Base-by-base conservation (phyloP, 2,888 invertebrate species). In the Apotomis capreana region DNA sequence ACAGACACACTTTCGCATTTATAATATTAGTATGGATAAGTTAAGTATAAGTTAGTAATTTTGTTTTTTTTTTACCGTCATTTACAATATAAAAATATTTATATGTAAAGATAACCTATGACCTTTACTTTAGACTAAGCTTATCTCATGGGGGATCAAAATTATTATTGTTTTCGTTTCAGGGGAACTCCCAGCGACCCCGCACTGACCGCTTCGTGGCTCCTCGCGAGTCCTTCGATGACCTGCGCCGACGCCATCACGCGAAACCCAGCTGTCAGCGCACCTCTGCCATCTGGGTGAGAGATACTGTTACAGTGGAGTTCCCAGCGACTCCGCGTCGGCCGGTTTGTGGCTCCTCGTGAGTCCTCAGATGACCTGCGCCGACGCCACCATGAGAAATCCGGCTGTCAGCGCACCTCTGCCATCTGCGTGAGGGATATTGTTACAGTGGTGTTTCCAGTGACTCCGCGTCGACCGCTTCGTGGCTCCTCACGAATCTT, bases 191-290 rank as follows among this genome's bases (percentile, higher is more conserved):
- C 9, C 87, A 86, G 68, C 81, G 84, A 69, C 80, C 84, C 65
- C 82, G 87, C n/a, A 78, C 84, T 36, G 92, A 92, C 78, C 83
- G 92, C 75, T 92, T 92, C 81, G 84, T 92, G 75, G 77, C 84
- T 13, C 83, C 88, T n/a, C 85, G 92, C 65, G 84, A 85, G 13
- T 81, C 79, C 26, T 76, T 91, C 63, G 82, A 81, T 10, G 89
- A 87, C 69, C 74, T 86, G 76, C 79, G 84, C 73, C 76, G 84
- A 74, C 85, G 87, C 44, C 78, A 82, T 49, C 76, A 81, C 67
- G 83, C 82, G 81, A 75, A 75, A n/a, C 69, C 67, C 55, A 72
- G 74, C 15, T 69, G 65, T 44, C 77, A 79, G 12, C 76, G 76
- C 36, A 58, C 76, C 4, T 74, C 79, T 69, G 85, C 87, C 79